These are phyloP conservation scores for Spheniscus mendiculus DNA, from an alignment of 2,113 vertebrate genomes.

Conservation along the genomic window DNA sequence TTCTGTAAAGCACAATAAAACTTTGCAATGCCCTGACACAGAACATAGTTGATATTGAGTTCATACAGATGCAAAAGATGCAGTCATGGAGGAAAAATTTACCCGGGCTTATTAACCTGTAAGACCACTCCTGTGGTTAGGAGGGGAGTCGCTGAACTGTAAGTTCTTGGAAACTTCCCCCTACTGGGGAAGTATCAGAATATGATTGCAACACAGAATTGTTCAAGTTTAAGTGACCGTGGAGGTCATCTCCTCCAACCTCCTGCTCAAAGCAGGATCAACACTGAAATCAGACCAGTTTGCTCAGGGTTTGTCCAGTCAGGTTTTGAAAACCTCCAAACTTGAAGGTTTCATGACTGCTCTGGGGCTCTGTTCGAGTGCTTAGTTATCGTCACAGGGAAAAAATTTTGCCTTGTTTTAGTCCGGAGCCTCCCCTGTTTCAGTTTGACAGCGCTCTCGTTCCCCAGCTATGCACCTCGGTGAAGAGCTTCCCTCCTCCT, in stretches of 20 bases:
- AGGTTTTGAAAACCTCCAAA: background rate
- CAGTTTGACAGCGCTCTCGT: background rate
- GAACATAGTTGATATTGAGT: background rate
- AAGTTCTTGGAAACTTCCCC: background rate
- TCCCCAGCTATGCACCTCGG: background rate
- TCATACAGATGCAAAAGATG: background rate
- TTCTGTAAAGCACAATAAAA: background rate
- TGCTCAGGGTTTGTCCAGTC: background rate
- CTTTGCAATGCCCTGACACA: background rate
- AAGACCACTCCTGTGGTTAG: background rate
- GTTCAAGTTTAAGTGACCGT: background rate
- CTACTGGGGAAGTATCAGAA: background rate
- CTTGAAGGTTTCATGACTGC: background rate
- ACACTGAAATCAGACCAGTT: background rate
- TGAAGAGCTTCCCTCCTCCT: background rate
- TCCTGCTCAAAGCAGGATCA: background rate
- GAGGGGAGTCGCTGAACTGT: background rate
- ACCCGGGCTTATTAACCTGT: background rate
- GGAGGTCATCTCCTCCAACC: background rate
- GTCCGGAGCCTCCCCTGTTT: background rate
- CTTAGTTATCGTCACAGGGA: background rate
- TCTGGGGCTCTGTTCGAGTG: background rate
- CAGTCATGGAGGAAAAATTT: background rate
- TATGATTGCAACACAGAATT: background rate
- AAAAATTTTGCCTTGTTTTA: no score